These are phyloP conservation scores for Leptothorax acervorum DNA, from an alignment of 2,888 invertebrate species.

Conservation along the genomic window DNA sequence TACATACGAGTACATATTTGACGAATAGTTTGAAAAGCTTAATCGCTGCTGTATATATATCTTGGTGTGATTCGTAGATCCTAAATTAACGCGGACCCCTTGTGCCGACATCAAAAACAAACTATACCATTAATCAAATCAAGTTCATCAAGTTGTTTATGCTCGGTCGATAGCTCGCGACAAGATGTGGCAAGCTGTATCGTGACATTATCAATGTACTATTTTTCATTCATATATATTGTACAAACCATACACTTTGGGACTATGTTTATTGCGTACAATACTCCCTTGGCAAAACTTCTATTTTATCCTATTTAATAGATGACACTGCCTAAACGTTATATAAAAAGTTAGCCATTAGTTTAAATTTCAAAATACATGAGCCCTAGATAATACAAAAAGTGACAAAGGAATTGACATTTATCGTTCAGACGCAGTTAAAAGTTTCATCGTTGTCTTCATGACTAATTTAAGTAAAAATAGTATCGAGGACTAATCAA, in stretches of 20 bases:
- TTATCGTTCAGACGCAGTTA: not conserved
- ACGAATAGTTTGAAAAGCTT: not conserved
- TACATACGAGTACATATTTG: not conserved
- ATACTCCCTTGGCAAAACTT: not conserved
- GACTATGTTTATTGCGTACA: not conserved
- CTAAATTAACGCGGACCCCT: not conserved
- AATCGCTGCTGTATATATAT: not conserved
- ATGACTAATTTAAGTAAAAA: slow-evolving; percentile 57
- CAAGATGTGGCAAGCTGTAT: not conserved
- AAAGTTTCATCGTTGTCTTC: slow-evolving; percentile 31
- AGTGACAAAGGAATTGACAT: not conserved
- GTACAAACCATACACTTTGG: not conserved
- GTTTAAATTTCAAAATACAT: not conserved
- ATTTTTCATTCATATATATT: slow-evolving; percentile 4
- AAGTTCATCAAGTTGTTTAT: slow-evolving; percentile 13
- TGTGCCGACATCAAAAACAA: not conserved
- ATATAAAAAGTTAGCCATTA: slow-evolving; percentile 12
- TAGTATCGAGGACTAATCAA: slow-evolving; percentile 66
- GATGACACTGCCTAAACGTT: not conserved
- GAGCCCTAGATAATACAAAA: not conserved
- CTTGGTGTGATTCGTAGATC: not conserved
- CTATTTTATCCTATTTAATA: slow-evolving; percentile 21
- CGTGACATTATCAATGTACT: slow-evolving; percentile 13
- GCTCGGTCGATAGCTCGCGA: not conserved
- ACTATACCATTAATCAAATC: slow-evolving; percentile 8